Base-by-base conservation (phyloP, 2,888 invertebrate species). In the Thecocarcelia acutangulata region DNA sequence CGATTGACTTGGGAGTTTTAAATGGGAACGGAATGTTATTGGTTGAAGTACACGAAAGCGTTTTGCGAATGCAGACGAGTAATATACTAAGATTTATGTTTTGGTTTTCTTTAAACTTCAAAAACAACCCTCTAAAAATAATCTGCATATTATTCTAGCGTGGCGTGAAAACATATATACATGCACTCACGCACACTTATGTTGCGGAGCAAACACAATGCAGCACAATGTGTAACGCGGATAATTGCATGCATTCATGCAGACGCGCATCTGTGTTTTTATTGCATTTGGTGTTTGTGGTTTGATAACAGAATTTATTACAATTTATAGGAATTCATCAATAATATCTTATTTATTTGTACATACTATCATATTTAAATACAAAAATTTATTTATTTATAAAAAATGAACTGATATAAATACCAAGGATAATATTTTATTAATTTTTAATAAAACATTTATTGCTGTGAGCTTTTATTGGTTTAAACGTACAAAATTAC, bases 301-400 rank as follows among this genome's bases (percentile, higher is more conserved):
- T 69, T 69, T 54, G 76, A 77, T 77, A 77, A 69, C 46, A 61
- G 69, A 69, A 77, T 77, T 69, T 69, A 77, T 69, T 54, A 63
- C 61, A 77, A 46, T 54, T 69, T 63, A 69, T 69, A 69, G 76
- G 52, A 63, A 77, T 77, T 61, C 76, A 77, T 77, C 69, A 76
- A 69, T 61, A 54, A 69, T 76, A 59, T 52, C 56, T 37, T 75
- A 75, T 75, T 68, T 75, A 42, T 46, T 40, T 48, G n/a, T n/a
- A 19, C 21, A 40, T 33, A 33, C 9, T 28, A 28, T 28, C 9
- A 33, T 33, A 9, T 9, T 5, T 33, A 33, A 3, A 33, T 9
- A 9, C 42, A n/a, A 6, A 33, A 6, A 52, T 54, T 15, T 28
- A 44, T 63, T 54, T 63, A 54, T 44, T 52, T 59, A 24, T 42